Evolutionary conservation across 2,113 vertebrate genomes (phyloP).

Genomic region (Brachypodius melanocephalos): DNA sequence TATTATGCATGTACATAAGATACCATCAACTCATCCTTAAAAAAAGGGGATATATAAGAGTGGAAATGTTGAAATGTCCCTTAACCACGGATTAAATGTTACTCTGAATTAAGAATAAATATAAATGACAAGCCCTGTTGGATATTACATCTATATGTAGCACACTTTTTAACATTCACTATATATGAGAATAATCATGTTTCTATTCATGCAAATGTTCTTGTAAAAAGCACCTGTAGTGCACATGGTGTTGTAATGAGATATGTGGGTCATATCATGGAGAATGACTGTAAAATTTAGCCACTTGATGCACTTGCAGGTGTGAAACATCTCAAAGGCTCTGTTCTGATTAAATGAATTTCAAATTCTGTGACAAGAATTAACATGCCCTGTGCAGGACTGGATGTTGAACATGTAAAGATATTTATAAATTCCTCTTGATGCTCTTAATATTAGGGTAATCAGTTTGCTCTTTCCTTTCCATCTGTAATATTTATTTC

Average conservation of each 20-base stretch:
- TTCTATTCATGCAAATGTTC: background rate
- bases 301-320: constrained; percentile 33
- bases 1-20: background rate
- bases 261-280: background rate
- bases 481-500: constrained; percentile 11
- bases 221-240: background rate
- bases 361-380: constrained; percentile 27
- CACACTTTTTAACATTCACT: background rate
- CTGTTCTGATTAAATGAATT: constrained; percentile 27
- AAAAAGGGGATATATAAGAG: background rate
- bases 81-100: background rate
- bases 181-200: background rate
- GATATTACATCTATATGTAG: background rate
- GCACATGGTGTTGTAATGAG: background rate
- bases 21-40: background rate
- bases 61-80: background rate
- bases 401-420: background rate
- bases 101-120: background rate
- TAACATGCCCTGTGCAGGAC: constrained; percentile 13
- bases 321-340: constrained; percentile 45
- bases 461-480: constrained; percentile 35
- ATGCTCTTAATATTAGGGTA: constrained; percentile 37
- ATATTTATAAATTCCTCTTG: constrained; percentile 51
- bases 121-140: background rate
- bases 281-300: background rate